Conservation (phyloP, 2,797 vertebrate genomes). For the Coilia nasus region DNA sequence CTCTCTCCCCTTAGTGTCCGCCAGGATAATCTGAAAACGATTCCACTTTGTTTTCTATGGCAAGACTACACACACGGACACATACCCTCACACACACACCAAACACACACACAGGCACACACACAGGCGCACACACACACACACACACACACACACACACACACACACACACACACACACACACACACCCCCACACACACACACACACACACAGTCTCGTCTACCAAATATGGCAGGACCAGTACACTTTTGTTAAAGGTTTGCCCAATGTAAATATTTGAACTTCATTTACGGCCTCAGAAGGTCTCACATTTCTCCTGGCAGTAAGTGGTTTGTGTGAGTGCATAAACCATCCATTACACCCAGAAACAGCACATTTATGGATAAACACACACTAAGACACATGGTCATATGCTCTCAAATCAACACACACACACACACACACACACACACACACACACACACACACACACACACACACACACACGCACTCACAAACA, state of each 20-base stretch:
- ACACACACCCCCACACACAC: no score
- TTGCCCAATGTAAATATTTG: no score
- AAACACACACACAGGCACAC: background rate
- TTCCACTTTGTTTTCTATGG: background rate
- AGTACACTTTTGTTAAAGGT: no score
- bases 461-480: background rate
- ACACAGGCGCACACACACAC: background rate
- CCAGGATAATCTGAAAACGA: background rate
- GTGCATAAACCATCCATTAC: no score
- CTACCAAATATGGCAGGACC: no score
- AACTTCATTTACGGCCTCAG: no score
- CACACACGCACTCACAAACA: background rate
- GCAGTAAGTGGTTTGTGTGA: no score
- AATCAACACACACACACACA: constrained; percentile 20
- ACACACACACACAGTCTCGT: no score
- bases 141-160: background rate
- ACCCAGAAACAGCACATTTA: no score
- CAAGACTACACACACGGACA: background rate
- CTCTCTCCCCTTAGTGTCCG: background rate
- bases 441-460: constrained; percentile 9
- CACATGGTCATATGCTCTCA: background rate
- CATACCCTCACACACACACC: background rate
- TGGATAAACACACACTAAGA: no score
- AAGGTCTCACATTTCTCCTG: no score
- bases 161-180: background rate